Percentiles rank a stretch among this genome's conserved stretches.
These are phyloP conservation scores for Philaethria dido DNA, from an alignment of 2,888 invertebrate genomes.

Conservation along the genomic window DNA sequence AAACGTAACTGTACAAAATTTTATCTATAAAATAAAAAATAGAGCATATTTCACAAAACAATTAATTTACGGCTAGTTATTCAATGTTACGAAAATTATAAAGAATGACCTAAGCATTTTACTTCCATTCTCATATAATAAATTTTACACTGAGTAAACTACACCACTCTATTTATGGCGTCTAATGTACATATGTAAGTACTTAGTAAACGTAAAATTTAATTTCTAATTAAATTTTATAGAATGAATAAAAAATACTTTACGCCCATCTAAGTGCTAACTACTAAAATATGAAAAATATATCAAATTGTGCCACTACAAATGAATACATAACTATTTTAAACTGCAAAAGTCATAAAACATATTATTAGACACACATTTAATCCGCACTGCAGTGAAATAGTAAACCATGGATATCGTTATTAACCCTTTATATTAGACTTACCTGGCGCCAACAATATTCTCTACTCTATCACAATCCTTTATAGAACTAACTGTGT, in stretches of 20 bases:
- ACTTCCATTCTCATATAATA: neutral
- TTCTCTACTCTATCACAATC: conserved; percentile 56
- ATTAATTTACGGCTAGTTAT: neutral
- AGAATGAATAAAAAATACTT: neutral
- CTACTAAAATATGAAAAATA: neutral
- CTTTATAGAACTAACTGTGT: conserved; percentile 49
- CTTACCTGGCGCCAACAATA: conserved; percentile 53
- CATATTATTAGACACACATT: conserved; percentile 1
- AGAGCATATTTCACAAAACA: neutral
- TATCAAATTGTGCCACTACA: neutral
- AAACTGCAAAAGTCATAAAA: neutral
- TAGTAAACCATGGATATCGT: conserved; percentile 48
- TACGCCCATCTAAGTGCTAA: neutral
- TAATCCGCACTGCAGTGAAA: conserved; percentile 15
- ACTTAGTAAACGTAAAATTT: neutral
- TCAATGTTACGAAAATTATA: conserved; percentile 14
- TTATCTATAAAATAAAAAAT: neutral
- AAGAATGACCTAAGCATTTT: conserved; percentile 13
- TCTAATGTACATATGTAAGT: neutral
- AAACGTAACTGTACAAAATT: conserved; percentile 3
- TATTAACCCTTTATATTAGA: conserved; percentile 69
- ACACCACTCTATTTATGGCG: neutral
- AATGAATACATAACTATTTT: neutral
- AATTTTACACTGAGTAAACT: conserved; percentile 18
- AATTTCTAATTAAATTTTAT: no score